Evolutionary conservation across 2,888 invertebrate species (phyloP).

Genomic region (Julus scanicus): DNA sequence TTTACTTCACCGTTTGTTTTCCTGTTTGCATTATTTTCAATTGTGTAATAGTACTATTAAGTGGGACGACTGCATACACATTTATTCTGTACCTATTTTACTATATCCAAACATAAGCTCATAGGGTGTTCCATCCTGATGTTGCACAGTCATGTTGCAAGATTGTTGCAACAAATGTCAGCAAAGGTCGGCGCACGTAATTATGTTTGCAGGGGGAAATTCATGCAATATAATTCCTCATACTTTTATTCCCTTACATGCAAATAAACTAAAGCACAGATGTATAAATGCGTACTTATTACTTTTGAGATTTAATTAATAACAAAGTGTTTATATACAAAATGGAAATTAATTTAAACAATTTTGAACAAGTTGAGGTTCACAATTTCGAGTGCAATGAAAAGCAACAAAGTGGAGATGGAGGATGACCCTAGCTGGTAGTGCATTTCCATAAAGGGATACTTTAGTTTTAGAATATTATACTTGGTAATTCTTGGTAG

Average conservation of each 20-base stretch:
- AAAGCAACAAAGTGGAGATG: too few species aligned
- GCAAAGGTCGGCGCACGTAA: background rate
- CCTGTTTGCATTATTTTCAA: background rate
- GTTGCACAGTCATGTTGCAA: background rate
- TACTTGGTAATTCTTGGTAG: too few species aligned
- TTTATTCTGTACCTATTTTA: background rate
- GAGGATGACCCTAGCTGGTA: too few species aligned
- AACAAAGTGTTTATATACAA: too few species aligned
- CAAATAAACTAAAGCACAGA: background rate
- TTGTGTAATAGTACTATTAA: background rate
- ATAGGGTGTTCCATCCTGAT: background rate
- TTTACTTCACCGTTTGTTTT: too few species aligned
- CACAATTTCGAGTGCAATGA: too few species aligned
- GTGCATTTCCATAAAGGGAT: too few species aligned
- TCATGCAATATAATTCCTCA: background rate
- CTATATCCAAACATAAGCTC: background rate
- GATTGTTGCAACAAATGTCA: background rate
- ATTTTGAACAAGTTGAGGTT: too few species aligned
- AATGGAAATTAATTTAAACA: too few species aligned
- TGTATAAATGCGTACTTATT: background rate
- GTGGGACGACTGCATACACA: background rate
- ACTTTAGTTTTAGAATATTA: too few species aligned
- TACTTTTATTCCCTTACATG: background rate
- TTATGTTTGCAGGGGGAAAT: background rate
- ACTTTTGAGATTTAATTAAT: too few species aligned